A percentile compares a stretch with the other conserved stretches of the same genome.
Evolutionary conservation across 2,797 vertebrate species (phyloP).

Genomic region (Streptopelia turtur): DNA sequence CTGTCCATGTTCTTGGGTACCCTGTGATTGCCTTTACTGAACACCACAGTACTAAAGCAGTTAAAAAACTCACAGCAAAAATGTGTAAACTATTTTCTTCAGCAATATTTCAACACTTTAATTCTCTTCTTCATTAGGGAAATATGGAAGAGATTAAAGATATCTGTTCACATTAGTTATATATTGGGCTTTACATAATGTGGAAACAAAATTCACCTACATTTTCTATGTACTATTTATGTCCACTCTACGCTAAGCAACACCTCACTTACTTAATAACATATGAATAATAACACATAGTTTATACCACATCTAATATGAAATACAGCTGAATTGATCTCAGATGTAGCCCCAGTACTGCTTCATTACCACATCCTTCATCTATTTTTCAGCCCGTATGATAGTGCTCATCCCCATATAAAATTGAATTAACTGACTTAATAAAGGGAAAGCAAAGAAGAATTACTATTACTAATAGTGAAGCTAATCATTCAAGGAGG

Average conservation of each 20-base stretch:
- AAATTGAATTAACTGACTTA: conserved; percentile 53
- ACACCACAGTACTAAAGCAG: not conserved
- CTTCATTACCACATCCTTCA: not conserved
- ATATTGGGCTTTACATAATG: not conserved
- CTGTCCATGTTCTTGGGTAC: not conserved
- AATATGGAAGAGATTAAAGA: not conserved
- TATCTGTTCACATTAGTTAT: not conserved
- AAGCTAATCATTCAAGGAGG: conserved; percentile 54
- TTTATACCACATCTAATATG: not conserved
- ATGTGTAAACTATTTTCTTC: not conserved
- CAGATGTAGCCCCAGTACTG: not conserved
- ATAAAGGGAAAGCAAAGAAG: conserved; percentile 55
- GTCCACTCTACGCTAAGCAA: not conserved
- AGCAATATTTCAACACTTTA: not conserved
- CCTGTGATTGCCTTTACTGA: not conserved
- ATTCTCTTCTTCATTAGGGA: not conserved
- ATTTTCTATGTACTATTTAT: not conserved
- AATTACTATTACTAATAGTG: conserved; percentile 36
- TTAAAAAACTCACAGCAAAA: not conserved
- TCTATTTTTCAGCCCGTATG: not conserved
- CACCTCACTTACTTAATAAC: not conserved
- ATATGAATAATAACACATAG: not conserved
- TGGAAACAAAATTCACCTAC: not conserved
- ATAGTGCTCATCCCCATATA: not conserved
- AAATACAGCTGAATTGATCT: not conserved